phyloP scores from a whole-genome alignment of 2,797 vertebrate genomes.

The Rousettus madagascariensis region DNA sequence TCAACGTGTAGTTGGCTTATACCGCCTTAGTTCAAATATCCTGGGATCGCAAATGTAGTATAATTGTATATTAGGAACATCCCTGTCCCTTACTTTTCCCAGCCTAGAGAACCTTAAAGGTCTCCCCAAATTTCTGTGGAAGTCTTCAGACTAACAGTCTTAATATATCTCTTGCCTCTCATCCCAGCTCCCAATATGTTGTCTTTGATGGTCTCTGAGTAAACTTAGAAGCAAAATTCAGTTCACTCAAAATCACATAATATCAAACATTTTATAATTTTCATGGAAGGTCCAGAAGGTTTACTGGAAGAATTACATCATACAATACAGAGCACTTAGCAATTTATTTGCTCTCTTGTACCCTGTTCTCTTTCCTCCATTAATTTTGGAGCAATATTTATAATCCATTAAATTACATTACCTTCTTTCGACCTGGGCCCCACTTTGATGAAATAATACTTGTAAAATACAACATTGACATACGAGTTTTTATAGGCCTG shows the following conservation, averaged over 20 bases:
- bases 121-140: neutral
- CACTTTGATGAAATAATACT: neutral
- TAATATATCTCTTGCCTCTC: neutral
- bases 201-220: neutral
- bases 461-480: neutral
- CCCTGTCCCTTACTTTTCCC: neutral
- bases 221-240: neutral
- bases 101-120: neutral
- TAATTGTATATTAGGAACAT: neutral
- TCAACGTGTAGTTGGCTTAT: neutral
- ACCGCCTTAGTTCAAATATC: neutral
- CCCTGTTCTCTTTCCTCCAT: neutral
- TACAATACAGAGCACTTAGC: neutral
- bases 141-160: neutral
- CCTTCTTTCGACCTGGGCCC: neutral
- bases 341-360: neutral
- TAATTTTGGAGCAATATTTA: neutral
- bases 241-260: neutral
- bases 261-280: neutral
- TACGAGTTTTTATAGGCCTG: neutral
- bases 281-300: neutral
- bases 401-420: neutral
- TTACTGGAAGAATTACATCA: neutral
- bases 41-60: neutral
- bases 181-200: neutral